Percentiles rank a stretch among this genome's conserved stretches.
Conservation (phyloP, 2,888 invertebrate genomes). For the Synergus itoensis region DNA sequence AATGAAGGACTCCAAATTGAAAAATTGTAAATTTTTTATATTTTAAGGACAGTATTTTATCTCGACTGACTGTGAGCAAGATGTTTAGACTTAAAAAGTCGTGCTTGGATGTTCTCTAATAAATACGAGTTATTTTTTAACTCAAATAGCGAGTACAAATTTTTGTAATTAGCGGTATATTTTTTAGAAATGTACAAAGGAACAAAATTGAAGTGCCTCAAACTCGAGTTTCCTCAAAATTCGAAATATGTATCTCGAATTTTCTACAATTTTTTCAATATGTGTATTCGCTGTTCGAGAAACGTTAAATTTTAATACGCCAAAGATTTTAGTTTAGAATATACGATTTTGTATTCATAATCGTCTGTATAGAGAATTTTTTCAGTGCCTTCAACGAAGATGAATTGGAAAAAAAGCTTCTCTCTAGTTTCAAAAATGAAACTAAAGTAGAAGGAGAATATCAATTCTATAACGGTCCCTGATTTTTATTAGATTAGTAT, state of each 20-base stretch:
- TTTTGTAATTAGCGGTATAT: background rate
- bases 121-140: background rate
- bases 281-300: background rate
- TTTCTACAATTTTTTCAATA: background rate
- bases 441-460: background rate
- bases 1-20: background rate
- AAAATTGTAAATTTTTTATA: background rate
- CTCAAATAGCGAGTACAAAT: background rate
- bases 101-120: background rate
- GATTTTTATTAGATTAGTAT: background rate
- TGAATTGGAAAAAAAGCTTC: background rate
- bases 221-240: background rate
- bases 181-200: background rate
- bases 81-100: background rate
- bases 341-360: background rate
- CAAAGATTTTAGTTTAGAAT: background rate
- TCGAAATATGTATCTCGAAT: background rate
- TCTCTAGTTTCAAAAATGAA: background rate
- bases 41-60: conserved; percentile 29
- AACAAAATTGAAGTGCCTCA: background rate
- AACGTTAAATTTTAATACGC: background rate
- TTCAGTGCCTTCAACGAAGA: background rate
- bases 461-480: background rate
- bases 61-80: background rate
- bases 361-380: background rate